Percentiles rank a stretch among this genome's conserved stretches.
Evolutionary conservation across 2,797 vertebrate species (phyloP).

Genomic region (Macropodus opercularis): DNA sequence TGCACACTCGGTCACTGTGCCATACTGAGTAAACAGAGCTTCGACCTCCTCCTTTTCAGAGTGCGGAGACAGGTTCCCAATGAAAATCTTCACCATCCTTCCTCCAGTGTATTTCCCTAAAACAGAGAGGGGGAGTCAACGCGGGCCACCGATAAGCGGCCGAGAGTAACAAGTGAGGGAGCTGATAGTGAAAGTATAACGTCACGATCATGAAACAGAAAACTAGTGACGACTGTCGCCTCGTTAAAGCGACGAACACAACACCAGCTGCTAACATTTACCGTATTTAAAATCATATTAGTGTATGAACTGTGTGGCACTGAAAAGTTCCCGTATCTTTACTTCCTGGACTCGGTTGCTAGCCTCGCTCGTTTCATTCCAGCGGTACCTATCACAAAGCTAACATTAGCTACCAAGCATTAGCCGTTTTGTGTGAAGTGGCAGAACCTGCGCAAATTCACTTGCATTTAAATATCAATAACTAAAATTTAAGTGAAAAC

Average conservation of each 20-base stretch:
- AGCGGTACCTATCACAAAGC: slow-evolving; percentile 23
- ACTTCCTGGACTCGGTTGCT: slow-evolving; percentile 37
- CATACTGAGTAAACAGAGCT: slow-evolving; percentile 79
- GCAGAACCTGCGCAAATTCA: rapidly evolving
- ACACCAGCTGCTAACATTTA: rapidly evolving
- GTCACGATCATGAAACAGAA: slow-evolving; percentile 49
- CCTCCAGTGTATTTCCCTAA: slow-evolving; percentile 22
- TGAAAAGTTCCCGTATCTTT: neutral
- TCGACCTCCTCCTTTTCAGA: slow-evolving; percentile 81
- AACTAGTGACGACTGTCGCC: neutral
- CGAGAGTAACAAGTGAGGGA: neutral
- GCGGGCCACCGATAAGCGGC: neutral
- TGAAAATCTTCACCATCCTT: slow-evolving; percentile 87
- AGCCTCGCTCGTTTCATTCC: neutral
- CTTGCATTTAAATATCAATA: rapidly evolving
- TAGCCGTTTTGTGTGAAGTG: slow-evolving; percentile 2
- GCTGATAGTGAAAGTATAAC: slow-evolving; percentile 14
- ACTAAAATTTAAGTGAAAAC: too few species aligned
- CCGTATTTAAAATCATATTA: rapidly evolving
- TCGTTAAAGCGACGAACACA: neutral
- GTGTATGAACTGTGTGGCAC: neutral
- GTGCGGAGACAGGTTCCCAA: slow-evolving; percentile 83
- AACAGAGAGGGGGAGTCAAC: neutral
- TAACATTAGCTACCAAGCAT: slow-evolving; percentile 30
- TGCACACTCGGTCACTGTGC: slow-evolving; percentile 83